Evolutionary conservation across 2,888 invertebrate species (phyloP).

Genomic region (Rhagium mordax): DNA sequence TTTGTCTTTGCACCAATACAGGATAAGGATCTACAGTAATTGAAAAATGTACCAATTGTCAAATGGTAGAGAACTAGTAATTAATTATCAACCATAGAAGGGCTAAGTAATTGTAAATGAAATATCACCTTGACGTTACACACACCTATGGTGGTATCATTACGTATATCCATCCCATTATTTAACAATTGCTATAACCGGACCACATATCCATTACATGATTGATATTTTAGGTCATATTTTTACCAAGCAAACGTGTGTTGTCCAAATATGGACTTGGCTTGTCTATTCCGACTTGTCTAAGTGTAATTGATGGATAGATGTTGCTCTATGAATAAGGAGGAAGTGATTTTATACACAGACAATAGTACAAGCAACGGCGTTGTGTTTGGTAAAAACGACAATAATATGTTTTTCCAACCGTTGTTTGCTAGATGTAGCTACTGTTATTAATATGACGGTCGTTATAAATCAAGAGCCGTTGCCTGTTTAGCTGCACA

Average conservation of each 20-base stretch:
- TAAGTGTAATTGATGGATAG: slow-evolving; percentile 39
- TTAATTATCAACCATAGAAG: neutral
- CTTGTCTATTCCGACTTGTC: slow-evolving; percentile 35
- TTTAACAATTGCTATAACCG: neutral
- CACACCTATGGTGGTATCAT: neutral
- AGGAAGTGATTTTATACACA: slow-evolving; percentile 37
- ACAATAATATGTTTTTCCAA: slow-evolving; percentile 41
- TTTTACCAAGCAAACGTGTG: slow-evolving; percentile 31
- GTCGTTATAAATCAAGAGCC: neutral
- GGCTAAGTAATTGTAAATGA: neutral
- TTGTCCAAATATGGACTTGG: slow-evolving; percentile 40
- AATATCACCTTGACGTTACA: neutral
- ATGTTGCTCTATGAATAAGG: slow-evolving; percentile 33
- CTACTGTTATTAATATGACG: slow-evolving; percentile 8
- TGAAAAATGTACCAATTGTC: neutral
- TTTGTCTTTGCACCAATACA: too few species aligned
- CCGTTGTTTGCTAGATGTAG: slow-evolving; percentile 33
- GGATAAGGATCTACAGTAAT: too few species aligned
- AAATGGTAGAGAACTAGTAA: neutral
- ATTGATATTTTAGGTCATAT: slow-evolving; percentile 45
- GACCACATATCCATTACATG: slow-evolving; percentile 20
- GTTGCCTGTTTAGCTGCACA: neutral
- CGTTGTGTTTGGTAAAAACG: slow-evolving; percentile 40
- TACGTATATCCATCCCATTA: neutral
- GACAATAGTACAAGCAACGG: slow-evolving; percentile 32